Evolutionary conservation across 1,140 invertebrate species (phyloP).

Genomic region (Drosophila tristis): DNA sequence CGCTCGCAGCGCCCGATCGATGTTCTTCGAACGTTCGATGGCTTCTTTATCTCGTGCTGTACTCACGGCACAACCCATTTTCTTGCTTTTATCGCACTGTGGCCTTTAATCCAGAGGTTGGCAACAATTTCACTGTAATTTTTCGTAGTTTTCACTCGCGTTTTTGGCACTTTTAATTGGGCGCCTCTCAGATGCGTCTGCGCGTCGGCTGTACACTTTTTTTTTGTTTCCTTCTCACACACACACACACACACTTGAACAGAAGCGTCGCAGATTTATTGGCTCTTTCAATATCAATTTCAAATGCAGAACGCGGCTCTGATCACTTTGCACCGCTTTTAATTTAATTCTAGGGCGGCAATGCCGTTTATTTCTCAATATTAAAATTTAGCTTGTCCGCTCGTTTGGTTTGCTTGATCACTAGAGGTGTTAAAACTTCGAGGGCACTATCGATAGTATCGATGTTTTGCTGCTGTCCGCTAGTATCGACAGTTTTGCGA

Average conservation of each 20-base stretch:
- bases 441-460: too few species aligned
- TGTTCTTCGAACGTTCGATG: conserved; percentile 93
- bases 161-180: conserved; percentile 66
- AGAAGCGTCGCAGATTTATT: conserved; percentile 15
- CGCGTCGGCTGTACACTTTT: conserved; percentile 79
- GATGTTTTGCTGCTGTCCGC: too few species aligned
- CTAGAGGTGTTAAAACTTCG: too few species aligned
- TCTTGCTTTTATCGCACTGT: conserved; percentile 77
- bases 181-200: conserved; percentile 68
- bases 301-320: conserved; percentile 24
- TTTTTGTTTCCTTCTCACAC: conserved; percentile 55
- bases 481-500: too few species aligned
- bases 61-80: conserved; percentile 93
- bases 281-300: conserved; percentile 19
- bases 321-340: conserved; percentile 2
- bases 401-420: conserved; percentile 1
- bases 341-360: conserved; percentile 41
- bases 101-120: conserved; percentile 21
- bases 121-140: conserved; percentile 16
- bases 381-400: conserved; percentile 35
- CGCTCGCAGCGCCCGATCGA: conserved; percentile 92
- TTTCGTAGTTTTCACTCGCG: conserved; percentile 27
- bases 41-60: conserved; percentile 92
- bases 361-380: conserved; percentile 38
- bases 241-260: conserved; percentile 45